Evolutionary conservation across 2,888 invertebrate genomes (phyloP).

Genomic region (Rotaria sp.): DNA sequence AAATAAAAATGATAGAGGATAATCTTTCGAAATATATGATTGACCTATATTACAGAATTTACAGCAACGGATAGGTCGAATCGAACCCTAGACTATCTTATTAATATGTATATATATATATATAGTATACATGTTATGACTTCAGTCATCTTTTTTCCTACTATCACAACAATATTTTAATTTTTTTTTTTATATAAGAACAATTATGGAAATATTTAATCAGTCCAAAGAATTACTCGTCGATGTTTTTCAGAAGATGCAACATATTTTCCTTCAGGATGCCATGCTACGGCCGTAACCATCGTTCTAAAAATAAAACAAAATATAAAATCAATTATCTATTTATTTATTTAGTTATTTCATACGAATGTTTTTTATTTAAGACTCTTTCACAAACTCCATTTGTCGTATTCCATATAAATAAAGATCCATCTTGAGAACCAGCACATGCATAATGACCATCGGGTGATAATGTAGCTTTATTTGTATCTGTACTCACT

Average conservation of each 20-base stretch:
- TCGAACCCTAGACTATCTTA: too few relatives aligned
- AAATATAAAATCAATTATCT: neutral
- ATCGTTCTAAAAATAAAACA: constrained; percentile 20
- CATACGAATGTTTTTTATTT: constrained; percentile 50
- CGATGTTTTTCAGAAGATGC: constrained; percentile 34
- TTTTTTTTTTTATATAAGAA: neutral
- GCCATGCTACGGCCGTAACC: constrained; percentile 37
- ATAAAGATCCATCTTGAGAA: constrained; percentile 80
- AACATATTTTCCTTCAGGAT: constrained; percentile 36
- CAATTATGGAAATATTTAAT: neutral
- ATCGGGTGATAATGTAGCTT: constrained; percentile 69
- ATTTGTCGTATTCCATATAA: constrained; percentile 77
- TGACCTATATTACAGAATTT: too few relatives aligned
- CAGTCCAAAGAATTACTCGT: constrained; percentile 35
- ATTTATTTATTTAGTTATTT: constrained; percentile 30
- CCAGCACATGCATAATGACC: constrained; percentile 82
- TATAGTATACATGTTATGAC: too few relatives aligned
- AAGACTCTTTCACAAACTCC: constrained; percentile 61
- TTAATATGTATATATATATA: too few relatives aligned
- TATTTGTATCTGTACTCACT: constrained; percentile 85
- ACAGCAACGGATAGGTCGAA: too few relatives aligned
- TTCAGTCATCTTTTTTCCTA: too few relatives aligned
- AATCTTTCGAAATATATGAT: too few relatives aligned
- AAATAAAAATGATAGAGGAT: too few relatives aligned
- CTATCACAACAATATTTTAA: too few relatives aligned